These are phyloP conservation scores for Terrapene triunguis DNA, from an alignment of 2,113 vertebrate species.

Conservation along the genomic window DNA sequence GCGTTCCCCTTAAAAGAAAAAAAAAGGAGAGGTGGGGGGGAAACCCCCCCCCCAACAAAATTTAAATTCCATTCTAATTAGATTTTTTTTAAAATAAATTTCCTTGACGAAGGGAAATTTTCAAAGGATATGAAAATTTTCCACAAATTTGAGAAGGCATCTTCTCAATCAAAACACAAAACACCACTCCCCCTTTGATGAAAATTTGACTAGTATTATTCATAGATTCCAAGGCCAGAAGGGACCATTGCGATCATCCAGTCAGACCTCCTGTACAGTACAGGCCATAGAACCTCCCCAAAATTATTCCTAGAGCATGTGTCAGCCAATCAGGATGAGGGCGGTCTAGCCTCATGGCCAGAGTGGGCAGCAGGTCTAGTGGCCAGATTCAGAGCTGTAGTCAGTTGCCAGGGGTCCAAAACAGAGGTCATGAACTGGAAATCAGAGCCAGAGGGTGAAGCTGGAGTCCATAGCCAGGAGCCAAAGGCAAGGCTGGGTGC, in stretches of 20 bases:
- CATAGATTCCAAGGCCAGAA: background rate
- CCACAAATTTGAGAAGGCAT: background rate
- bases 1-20: background rate
- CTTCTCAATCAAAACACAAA: background rate
- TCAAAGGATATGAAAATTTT: background rate
- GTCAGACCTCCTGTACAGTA: background rate
- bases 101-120: background rate
- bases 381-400: background rate
- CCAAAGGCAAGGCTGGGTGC: background rate
- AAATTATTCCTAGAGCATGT: background rate
- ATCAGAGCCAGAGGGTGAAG: too few relatives aligned
- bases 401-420: background rate
- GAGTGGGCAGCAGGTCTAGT: too few relatives aligned
- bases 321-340: background rate
- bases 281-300: background rate
- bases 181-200: background rate
- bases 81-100: background rate
- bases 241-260: background rate
- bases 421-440: background rate
- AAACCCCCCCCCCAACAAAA: too few relatives aligned
- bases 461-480: background rate
- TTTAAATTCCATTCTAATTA: background rate
- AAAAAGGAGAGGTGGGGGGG: too few relatives aligned
- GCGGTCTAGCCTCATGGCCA: background rate
- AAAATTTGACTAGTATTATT: background rate